phyloP scores from a whole-genome alignment of 2,888 invertebrate genomes.

The Stenchaetothrips biformis region DNA sequence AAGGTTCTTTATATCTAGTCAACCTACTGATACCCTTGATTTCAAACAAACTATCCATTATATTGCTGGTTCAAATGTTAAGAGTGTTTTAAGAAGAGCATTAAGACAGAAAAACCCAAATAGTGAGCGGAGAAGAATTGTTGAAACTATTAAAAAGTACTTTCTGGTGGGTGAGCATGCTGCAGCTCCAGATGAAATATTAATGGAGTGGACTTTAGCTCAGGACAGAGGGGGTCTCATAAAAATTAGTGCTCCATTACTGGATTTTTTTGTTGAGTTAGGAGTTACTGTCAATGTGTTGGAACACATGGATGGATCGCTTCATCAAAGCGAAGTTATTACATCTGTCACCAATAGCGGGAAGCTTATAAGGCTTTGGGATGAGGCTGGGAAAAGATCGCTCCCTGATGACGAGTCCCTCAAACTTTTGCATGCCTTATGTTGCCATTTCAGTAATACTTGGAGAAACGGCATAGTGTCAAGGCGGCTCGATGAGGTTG shows the following conservation, averaged over 20 bases:
- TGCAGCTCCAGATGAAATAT: background rate
- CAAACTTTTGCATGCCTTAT: background rate
- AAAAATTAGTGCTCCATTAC: background rate
- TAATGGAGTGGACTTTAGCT: background rate
- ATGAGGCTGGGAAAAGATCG: background rate
- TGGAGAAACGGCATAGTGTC: background rate
- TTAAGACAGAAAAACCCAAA: background rate
- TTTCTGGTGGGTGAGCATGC: background rate
- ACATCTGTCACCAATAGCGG: background rate
- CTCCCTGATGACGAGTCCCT: background rate
- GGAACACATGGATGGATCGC: background rate
- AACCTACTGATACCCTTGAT: background rate
- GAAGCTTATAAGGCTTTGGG: background rate
- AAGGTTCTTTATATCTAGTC: background rate
- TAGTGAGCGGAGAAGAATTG: background rate
- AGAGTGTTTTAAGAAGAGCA: background rate
- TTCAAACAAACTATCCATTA: background rate
- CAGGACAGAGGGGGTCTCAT: background rate
- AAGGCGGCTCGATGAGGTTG: background rate
- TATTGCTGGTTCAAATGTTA: background rate
- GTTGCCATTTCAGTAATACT: background rate
- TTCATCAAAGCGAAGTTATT: background rate
- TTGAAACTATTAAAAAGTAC: background rate
- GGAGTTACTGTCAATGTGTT: background rate
- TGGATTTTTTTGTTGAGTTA: background rate